Evolutionary conservation across 2,888 invertebrate genomes (phyloP), one percentile per base, ranked within the genome.

Genomic region (Lumbricus terrestris): DNA sequence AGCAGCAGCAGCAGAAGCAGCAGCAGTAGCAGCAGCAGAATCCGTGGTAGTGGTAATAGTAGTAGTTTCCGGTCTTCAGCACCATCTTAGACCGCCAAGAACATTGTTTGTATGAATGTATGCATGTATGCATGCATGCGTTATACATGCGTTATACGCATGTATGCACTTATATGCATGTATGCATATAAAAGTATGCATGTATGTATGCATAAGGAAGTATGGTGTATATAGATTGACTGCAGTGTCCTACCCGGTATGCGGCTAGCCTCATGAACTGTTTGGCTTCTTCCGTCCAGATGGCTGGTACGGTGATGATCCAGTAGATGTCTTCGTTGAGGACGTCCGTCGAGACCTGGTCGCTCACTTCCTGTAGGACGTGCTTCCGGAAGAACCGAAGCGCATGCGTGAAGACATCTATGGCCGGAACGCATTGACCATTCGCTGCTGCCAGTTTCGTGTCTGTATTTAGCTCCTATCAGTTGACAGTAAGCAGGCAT

Each of bases 281-380:
- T 92, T 96, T 96, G 54, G 96, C 96, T 54, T 95, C 95, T 90
- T 96, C 96, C 90, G 95, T 95, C 96, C 96, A 96, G 89, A 96
- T 95, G 47, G 96, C 96, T 0, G 96, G 96, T 11, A 96, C 96
- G 0, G 96, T 96, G 85, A 96, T 93, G 69, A 96, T 96, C 96
- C 96, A 96, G 47, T 95, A 92, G 38, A 96, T 95, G 92, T 96
- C 95, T 92, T 95, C 95, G 91, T 95, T 94, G 8, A 95, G 92
- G 23, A 95, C 94, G 88, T 92, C 93, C 29, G 94, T 94, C 0
- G 95, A 95, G 20, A 95, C 95, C 92, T 95, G 95, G 93, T 96
- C 96, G 40, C 94, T 89, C n/a, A 91, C 88, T 35, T 91, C 91
- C 35, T 85, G 93, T n/a, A 96, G 93, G 23, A 96, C 96, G 92